Conservation (phyloP, 2,888 invertebrate species). For the Allolobophora icterica region DNA sequence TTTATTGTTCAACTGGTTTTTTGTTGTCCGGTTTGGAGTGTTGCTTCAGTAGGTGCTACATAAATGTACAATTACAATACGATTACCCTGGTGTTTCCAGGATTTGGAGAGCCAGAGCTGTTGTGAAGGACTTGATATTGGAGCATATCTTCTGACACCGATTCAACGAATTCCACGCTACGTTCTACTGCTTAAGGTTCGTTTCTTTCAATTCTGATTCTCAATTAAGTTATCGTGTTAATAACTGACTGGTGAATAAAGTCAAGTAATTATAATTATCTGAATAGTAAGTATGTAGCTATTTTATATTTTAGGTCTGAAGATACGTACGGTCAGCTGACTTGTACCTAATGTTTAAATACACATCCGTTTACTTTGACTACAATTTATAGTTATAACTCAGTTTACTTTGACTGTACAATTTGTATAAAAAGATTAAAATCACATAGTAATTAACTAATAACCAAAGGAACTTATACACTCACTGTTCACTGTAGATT, state of each 20-base stretch:
- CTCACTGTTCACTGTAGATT: not conserved
- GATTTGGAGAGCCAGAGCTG: slow-evolving; percentile 55
- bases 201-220: not conserved
- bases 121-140: slow-evolving; percentile 63
- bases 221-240: not conserved
- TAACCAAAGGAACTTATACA: not conserved
- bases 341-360: not conserved
- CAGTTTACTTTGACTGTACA: not conserved
- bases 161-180: slow-evolving; percentile 67
- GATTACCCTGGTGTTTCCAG: slow-evolving; percentile 44
- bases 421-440: not conserved
- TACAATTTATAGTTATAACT: too few species aligned
- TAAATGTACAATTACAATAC: not conserved
- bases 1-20: not conserved
- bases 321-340: not conserved
- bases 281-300: not conserved
- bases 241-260: not conserved
- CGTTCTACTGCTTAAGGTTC: slow-evolving; percentile 65
- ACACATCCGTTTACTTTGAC: not conserved
- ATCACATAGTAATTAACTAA: not conserved
- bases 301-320: not conserved
- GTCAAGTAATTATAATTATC: not conserved
- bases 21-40: not conserved
- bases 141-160: slow-evolving; percentile 65
- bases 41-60: not conserved